phyloP scores from a whole-genome alignment of 2,113 vertebrate genomes.

The Murina feae region DNA sequence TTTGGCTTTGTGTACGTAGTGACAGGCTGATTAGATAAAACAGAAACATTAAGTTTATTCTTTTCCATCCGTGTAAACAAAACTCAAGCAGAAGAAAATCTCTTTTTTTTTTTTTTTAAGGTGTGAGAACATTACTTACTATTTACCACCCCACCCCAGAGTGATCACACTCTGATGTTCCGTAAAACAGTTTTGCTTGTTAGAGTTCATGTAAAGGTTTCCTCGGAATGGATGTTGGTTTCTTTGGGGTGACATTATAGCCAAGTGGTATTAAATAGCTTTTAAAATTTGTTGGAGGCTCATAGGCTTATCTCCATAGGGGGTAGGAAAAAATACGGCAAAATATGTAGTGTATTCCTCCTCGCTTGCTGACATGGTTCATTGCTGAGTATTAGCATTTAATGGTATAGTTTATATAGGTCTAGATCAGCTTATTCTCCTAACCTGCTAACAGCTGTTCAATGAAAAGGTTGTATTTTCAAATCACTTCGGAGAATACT shows the following conservation, averaged over 20 bases:
- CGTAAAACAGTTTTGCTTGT: background rate
- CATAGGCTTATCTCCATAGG: background rate
- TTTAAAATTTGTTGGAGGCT: background rate
- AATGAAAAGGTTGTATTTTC: conserved; percentile 6
- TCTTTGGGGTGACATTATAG: background rate
- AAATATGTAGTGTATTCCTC: background rate
- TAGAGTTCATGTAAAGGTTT: background rate
- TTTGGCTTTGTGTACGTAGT: background rate
- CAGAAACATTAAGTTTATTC: background rate
- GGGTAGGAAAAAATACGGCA: background rate
- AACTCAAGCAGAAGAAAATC: background rate
- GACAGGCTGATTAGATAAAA: background rate
- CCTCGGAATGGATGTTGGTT: background rate
- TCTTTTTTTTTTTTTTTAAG: background rate
- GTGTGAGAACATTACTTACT: background rate
- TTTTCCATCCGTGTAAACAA: background rate
- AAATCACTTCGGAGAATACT: conserved; percentile 4
- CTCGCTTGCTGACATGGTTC: background rate
- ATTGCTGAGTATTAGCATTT: background rate
- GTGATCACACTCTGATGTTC: background rate
- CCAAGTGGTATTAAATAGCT: background rate
- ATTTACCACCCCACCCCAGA: background rate
- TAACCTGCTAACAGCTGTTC: background rate
- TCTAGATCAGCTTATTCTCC: background rate
- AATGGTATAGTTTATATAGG: background rate